A percentile compares a stretch with the other conserved stretches of the same genome.
Conservation (phyloP, 2,113 vertebrate genomes). For the Lepus americanus region DNA sequence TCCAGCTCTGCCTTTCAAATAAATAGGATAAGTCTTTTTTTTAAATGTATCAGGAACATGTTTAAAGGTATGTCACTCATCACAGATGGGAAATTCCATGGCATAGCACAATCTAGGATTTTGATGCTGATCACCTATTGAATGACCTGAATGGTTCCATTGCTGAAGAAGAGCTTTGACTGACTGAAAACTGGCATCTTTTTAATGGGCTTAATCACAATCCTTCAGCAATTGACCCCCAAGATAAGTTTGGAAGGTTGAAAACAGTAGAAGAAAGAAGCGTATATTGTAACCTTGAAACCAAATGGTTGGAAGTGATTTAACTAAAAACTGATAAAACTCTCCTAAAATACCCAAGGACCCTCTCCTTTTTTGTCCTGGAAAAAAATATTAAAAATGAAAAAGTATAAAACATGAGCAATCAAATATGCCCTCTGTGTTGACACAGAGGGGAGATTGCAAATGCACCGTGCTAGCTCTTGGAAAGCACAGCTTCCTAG, state of each 20-base stretch:
- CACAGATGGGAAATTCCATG: background rate
- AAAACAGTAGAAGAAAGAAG: background rate
- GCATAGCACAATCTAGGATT: background rate
- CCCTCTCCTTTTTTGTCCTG: background rate
- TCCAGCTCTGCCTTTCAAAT: no score
- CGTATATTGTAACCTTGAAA: constrained; percentile 29
- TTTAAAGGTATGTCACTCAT: background rate
- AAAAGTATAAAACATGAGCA: constrained; percentile 4
- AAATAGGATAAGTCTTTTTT: no score
- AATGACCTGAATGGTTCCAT: background rate
- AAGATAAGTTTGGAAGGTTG: constrained; percentile 23
- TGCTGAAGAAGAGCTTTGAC: background rate
- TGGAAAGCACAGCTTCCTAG: background rate
- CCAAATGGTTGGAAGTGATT: background rate
- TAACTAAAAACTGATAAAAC: constrained; percentile 9
- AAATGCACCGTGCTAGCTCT: background rate
- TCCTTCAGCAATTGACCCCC: constrained; percentile 9
- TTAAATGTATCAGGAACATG: background rate
- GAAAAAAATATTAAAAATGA: background rate
- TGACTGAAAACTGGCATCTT: background rate
- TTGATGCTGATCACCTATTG: background rate
- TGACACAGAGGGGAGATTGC: background rate
- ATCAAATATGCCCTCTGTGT: background rate
- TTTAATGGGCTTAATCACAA: background rate
- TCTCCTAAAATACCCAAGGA: constrained; percentile 60